Conservation (phyloP, 2,797 vertebrate species). For the Botia kubotai region DNA sequence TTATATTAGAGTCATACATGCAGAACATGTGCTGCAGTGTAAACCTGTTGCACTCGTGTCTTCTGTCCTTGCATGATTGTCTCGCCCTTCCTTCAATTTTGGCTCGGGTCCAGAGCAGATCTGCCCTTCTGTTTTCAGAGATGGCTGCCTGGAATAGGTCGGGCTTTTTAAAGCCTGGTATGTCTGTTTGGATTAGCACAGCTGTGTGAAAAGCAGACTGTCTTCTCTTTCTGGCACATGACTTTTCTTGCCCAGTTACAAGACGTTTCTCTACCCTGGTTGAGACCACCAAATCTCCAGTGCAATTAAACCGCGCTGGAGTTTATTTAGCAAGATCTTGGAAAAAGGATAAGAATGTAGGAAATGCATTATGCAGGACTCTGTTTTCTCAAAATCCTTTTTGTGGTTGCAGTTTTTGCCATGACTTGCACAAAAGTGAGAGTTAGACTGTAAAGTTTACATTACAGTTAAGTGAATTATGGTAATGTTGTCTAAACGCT, state of each 20-base stretch:
- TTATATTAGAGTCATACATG: not conserved
- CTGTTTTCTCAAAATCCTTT: slow-evolving; percentile 1
- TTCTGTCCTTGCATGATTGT: slow-evolving; percentile 41
- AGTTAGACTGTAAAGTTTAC: not conserved
- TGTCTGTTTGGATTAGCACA: slow-evolving; percentile 58
- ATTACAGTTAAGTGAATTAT: not conserved
- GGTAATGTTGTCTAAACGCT: not conserved
- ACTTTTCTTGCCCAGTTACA: slow-evolving; percentile 40
- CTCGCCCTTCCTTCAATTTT: slow-evolving; percentile 51
- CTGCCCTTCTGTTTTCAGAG: slow-evolving; percentile 47
- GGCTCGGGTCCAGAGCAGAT: slow-evolving; percentile 34
- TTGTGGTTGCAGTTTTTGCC: slow-evolving; percentile 1
- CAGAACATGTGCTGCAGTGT: slow-evolving; percentile 5
- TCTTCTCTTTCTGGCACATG: slow-evolving; percentile 53
- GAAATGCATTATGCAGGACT: slow-evolving; percentile 3
- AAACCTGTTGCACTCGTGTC: slow-evolving; percentile 32
- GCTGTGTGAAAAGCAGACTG: slow-evolving; percentile 48
- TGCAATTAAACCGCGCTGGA: slow-evolving; percentile 10
- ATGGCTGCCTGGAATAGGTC: slow-evolving; percentile 52
- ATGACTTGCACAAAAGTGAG: not conserved
- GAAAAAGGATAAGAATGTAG: not conserved
- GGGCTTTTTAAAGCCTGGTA: slow-evolving; percentile 48
- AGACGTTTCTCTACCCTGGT: slow-evolving; percentile 31
- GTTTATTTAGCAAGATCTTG: slow-evolving; percentile 22
- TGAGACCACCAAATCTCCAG: slow-evolving; percentile 36